These are phyloP conservation scores for Eupithecia pulchellata DNA, from an alignment of 2,888 invertebrate genomes.

Conservation along the genomic window DNA sequence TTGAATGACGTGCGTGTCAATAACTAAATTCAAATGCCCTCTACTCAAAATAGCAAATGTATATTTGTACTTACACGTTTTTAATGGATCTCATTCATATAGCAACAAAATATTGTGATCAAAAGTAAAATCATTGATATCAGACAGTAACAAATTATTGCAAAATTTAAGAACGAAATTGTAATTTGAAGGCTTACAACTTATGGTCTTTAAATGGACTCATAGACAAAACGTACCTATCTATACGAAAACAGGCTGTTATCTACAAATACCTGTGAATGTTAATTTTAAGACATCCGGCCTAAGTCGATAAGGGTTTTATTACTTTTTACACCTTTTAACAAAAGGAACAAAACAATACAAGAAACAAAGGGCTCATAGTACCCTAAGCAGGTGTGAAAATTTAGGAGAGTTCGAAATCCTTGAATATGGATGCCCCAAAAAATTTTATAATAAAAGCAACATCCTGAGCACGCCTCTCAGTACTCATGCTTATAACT, in stretches of 20 bases:
- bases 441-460: background rate
- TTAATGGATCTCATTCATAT: too few species aligned
- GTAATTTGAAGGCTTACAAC: too few species aligned
- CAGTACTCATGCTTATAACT: background rate
- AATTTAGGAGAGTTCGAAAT: background rate
- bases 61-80: too few species aligned
- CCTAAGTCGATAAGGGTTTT: constrained; percentile 50
- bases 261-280: constrained; percentile 39
- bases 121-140: too few species aligned
- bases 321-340: constrained; percentile 53
- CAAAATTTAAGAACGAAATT: too few species aligned
- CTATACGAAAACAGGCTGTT: background rate
- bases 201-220: background rate
- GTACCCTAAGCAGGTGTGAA: constrained; percentile 45
- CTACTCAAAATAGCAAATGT: too few species aligned
- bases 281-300: constrained; percentile 47
- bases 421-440: background rate
- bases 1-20: too few species aligned
- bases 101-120: too few species aligned
- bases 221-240: background rate
- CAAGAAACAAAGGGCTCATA: constrained; percentile 35
- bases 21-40: too few species aligned
- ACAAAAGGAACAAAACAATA: constrained; percentile 50
- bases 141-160: too few species aligned
- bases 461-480: background rate